Conservation (phyloP, 2,113 vertebrate species). For the Bolborhynchus lineola region DNA sequence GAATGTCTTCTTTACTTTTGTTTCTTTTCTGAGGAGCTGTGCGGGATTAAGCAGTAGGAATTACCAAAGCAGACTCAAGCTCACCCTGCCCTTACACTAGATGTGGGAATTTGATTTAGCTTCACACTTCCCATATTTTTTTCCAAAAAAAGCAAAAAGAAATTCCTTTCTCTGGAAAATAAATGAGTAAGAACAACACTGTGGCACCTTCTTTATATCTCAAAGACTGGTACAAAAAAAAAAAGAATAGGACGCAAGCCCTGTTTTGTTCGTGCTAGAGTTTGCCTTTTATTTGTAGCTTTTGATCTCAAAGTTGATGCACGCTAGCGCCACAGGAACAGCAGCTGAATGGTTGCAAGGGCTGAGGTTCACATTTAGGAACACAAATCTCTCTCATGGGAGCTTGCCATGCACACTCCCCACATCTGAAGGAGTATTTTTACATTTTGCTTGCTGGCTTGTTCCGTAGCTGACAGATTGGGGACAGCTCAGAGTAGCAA, state of each 20-base stretch:
- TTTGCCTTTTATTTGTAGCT: not conserved
- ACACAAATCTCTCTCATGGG: constrained; percentile 27
- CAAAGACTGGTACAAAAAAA: not conserved
- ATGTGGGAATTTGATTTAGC: not conserved
- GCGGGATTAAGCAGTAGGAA: not conserved
- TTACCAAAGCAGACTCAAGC: not conserved
- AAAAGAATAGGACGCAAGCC: not conserved
- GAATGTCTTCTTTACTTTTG: not conserved
- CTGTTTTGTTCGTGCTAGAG: not conserved
- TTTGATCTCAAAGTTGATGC: not conserved
- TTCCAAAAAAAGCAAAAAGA: not conserved
- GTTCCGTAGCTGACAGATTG: constrained; percentile 75
- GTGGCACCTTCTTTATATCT: not conserved
- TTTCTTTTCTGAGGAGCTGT: not conserved
- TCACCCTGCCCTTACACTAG: not conserved
- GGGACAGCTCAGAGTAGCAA: constrained; percentile 71
- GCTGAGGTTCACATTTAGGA: constrained; percentile 47
- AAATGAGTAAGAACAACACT: not conserved
- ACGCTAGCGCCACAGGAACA: not conserved
- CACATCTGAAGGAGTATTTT: constrained; percentile 40
- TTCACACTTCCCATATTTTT: not conserved
- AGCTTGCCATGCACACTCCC: not conserved
- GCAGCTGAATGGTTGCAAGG: not conserved
- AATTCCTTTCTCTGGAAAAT: not conserved
- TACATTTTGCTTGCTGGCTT: constrained; percentile 12